Percentiles rank a stretch among this genome's conserved stretches.
Conservation (phyloP, 2,888 invertebrate genomes). For the Seira musarum region DNA sequence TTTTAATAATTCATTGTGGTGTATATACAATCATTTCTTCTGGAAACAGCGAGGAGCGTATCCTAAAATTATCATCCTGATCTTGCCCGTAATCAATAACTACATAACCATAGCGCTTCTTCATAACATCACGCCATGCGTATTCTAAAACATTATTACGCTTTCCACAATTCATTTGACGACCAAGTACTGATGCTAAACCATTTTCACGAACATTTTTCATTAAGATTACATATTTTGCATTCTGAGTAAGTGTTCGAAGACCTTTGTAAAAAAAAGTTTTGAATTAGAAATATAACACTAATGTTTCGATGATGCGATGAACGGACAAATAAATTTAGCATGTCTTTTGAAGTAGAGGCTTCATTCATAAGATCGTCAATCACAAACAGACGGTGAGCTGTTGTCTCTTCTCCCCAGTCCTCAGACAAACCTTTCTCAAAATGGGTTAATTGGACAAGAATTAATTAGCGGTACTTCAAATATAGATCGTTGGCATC, state of each 20-base stretch:
- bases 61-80: conserved; percentile 59
- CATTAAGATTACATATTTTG: conserved; percentile 51
- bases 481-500: too few relatives aligned
- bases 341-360: conserved; percentile 18
- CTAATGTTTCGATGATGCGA: conserved; percentile 40
- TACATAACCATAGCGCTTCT: conserved; percentile 58
- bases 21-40: conserved; percentile 56
- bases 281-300: conserved; percentile 46
- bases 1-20: too few relatives aligned
- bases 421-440: neutral
- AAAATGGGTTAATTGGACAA: too few relatives aligned
- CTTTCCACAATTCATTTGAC: conserved; percentile 61
- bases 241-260: conserved; percentile 34
- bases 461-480: too few relatives aligned
- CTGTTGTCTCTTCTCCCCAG: neutral
- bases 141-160: conserved; percentile 25
- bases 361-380: conserved; percentile 53
- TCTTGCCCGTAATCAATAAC: conserved; percentile 59
- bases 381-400: neutral
- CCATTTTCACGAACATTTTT: conserved; percentile 59
- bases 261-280: conserved; percentile 51
- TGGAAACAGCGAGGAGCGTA: conserved; percentile 60
- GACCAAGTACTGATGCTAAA: conserved; percentile 34
- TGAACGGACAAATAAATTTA: conserved; percentile 28
- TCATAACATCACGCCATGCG: conserved; percentile 59